These are phyloP conservation scores for Apotomis capreana DNA, from an alignment of 2,888 invertebrate species.

Conservation along the genomic window DNA sequence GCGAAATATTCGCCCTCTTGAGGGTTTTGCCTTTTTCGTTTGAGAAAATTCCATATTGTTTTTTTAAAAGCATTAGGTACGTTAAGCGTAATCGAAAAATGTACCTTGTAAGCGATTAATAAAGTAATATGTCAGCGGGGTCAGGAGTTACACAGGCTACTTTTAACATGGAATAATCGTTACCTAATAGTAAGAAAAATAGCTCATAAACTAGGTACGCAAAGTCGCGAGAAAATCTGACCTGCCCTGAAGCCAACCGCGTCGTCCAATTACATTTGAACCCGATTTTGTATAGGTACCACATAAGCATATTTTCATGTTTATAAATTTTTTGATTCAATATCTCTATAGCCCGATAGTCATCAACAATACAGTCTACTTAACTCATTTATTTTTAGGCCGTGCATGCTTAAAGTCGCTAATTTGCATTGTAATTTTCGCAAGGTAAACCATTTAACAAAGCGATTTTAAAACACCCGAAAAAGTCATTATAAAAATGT, in stretches of 20 bases:
- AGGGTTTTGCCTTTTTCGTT: conserved; percentile 56
- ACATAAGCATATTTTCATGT: not conserved
- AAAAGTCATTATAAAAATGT: conserved; percentile 40
- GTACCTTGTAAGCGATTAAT: not conserved
- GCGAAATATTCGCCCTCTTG: conserved; percentile 59
- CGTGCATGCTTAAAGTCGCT: not conserved
- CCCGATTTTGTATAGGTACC: not conserved
- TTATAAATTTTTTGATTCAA: not conserved
- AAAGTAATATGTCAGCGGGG: no score
- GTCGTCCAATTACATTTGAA: not conserved
- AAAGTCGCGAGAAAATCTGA: no score
- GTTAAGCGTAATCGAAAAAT: not conserved
- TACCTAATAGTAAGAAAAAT: no score
- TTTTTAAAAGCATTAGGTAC: conserved; percentile 1
- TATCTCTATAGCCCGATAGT: not conserved
- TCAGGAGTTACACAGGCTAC: no score
- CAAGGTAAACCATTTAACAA: conserved; percentile 38
- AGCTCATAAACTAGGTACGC: no score
- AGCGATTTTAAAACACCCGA: conserved; percentile 36
- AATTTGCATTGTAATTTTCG: conserved; percentile 32
- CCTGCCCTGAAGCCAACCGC: no score
- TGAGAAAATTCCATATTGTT: conserved; percentile 47
- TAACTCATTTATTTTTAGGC: not conserved
- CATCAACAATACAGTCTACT: not conserved
- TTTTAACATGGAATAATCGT: no score